A percentile compares a stretch with the other conserved stretches of the same genome.
Conservation (phyloP, 1,140 invertebrate species). For the Aphis craccivora region DNA sequence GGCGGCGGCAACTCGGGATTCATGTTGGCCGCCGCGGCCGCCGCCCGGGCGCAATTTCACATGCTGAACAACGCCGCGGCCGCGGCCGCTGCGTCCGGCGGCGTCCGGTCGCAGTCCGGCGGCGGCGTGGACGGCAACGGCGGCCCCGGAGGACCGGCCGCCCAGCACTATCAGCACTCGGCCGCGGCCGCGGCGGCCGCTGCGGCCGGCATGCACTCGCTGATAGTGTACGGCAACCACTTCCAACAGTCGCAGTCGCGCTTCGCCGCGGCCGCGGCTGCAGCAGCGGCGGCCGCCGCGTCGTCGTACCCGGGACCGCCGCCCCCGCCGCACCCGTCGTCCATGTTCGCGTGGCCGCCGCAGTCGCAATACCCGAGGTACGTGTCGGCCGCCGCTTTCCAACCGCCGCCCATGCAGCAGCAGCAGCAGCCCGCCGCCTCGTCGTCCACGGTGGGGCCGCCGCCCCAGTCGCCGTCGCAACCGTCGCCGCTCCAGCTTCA, state of each 20-base stretch:
- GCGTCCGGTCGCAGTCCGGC: background rate
- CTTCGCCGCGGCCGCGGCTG: slow-evolving; percentile 15
- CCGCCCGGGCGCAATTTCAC: slow-evolving; percentile 34
- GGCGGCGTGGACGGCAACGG: background rate
- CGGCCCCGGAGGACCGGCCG: background rate
- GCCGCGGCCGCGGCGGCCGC: slow-evolving; percentile 30
- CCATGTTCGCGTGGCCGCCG: slow-evolving; percentile 36
- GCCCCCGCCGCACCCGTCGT: background rate
- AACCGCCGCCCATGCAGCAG: background rate
- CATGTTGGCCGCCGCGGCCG: slow-evolving; percentile 53
- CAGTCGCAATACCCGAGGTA: slow-evolving; percentile 36
- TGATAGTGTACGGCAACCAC: slow-evolving; percentile 43
- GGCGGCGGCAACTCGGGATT: slow-evolving; percentile 21
- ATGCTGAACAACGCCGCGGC: slow-evolving; percentile 51
- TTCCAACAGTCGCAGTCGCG: slow-evolving; percentile 50
- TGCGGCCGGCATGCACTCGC: slow-evolving; percentile 49
- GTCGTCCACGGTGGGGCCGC: background rate
- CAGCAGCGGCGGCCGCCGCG: slow-evolving; percentile 23
- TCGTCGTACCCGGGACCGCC: slow-evolving; percentile 17
- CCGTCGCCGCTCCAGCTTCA: background rate
- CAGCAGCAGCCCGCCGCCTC: background rate
- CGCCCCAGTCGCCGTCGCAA: background rate
- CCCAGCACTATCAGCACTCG: slow-evolving; percentile 47
- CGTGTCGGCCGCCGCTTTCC: slow-evolving; percentile 30
- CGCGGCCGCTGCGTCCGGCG: background rate